phyloP scores from a whole-genome alignment of 2,888 invertebrate species.

The Rhodophaea formosa region DNA sequence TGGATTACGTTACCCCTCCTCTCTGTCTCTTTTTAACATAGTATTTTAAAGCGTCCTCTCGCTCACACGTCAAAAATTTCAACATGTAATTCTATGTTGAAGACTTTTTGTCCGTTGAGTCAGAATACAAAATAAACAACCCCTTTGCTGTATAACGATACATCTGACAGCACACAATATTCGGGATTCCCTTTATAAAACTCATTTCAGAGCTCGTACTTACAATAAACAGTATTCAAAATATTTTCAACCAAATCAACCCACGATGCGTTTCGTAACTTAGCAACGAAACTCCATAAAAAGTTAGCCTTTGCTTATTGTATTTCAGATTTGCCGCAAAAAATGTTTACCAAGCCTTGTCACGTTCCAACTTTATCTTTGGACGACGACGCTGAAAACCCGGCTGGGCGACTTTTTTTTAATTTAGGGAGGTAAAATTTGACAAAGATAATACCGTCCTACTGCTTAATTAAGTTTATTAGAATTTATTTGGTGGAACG shows the following conservation, averaged over 20 bases:
- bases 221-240: too few relatives aligned
- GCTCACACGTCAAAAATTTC: slow-evolving; percentile 37
- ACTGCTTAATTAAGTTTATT: slow-evolving; percentile 78
- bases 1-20: slow-evolving; percentile 57
- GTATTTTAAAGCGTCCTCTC: slow-evolving; percentile 23
- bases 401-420: slow-evolving; percentile 48
- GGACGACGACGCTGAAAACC: slow-evolving; percentile 47
- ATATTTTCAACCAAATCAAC: too few relatives aligned
- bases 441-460: slow-evolving; percentile 67
- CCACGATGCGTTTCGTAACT: too few relatives aligned
- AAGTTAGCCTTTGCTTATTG: slow-evolving; percentile 20
- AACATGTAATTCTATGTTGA: slow-evolving; percentile 29
- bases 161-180: too few relatives aligned
- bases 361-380: slow-evolving; percentile 63
- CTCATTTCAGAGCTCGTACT: too few relatives aligned
- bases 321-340: slow-evolving; percentile 22
- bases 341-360: slow-evolving; percentile 41
- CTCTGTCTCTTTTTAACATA: slow-evolving; percentile 36
- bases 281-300: background rate
- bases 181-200: too few relatives aligned
- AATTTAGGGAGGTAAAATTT: slow-evolving; percentile 64
- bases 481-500: slow-evolving; percentile 71
- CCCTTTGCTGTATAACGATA: background rate
- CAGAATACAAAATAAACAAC: background rate
- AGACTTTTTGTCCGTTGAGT: background rate